Base-by-base conservation (phyloP, 2,113 vertebrate genomes). In the Archilochus colubris region DNA sequence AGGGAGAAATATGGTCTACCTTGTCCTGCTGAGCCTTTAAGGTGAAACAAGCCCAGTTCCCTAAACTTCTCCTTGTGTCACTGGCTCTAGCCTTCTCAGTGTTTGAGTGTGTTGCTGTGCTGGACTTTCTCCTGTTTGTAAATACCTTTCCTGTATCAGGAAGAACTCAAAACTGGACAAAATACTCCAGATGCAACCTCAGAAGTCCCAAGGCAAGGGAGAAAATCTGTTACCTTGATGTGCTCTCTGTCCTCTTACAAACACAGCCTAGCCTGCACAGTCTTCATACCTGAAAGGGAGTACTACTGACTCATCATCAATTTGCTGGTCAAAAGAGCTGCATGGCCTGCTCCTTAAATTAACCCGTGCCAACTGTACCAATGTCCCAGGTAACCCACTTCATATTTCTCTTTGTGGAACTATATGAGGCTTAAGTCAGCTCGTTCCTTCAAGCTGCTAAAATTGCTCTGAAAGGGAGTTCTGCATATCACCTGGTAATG, bases 231-330 rank as follows among this genome's bases (percentile, higher is more conserved):
- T 63, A 62, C 28, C 36, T 72, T 66, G 27, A 57, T 48, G 64
- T 31, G 27, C 20, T 84, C 25, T 11, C 57, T 88, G 33, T 55
- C 46, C 33, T 72, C 44, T 82, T 38, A 58, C 14, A 22, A 79
- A 66, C 13, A 25, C 6, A 67, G 68, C 27, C 27, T 48, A 68
- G 43, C 17, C 69, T 59, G 36, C 18, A 66, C 18, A 58, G 25
- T 38, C 54, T 66, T 38, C 30, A 27, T n/a, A 30, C 31, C 23
- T 50, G 22, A 55, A 54, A 40, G 28, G 31, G 38, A 74, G 23
- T 15, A 21, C 33, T 0, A 3, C 57, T 14, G 9, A 59, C 18
- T 74, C 46, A 33, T 2, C 1, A 1, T 14, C 64, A 93, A 4
- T 3, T 20, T 46, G 33, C 38, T 55, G 50, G 4, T 22, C 24